These are phyloP conservation scores for Phrynocephalus forsythii DNA, from an alignment of 2,797 vertebrate genomes.

Conservation along the genomic window DNA sequence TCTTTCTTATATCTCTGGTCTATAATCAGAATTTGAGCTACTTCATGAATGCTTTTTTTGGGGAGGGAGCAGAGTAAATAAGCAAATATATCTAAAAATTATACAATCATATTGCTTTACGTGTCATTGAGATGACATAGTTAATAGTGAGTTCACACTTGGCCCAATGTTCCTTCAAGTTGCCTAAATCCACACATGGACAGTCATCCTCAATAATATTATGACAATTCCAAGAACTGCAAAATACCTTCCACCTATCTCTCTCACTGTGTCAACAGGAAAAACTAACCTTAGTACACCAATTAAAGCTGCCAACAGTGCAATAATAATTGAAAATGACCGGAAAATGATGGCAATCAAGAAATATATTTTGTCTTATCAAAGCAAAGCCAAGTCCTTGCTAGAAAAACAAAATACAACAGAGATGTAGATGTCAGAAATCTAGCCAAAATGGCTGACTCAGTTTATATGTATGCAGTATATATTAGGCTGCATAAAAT, in stretches of 20 bases:
- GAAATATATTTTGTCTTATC: constrained; percentile 21
- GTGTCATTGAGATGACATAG: no score
- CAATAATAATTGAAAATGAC: not conserved
- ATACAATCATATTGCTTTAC: no score
- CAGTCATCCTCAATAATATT: not conserved
- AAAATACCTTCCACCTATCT: not conserved
- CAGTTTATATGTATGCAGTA: rapidly evolving
- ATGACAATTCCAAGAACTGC: not conserved
- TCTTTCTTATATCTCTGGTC: no score
- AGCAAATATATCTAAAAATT: no score
- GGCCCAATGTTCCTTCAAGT: no score
- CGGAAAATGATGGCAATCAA: not conserved
- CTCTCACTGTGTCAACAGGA: not conserved
- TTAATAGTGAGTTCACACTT: no score
- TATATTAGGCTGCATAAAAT: not conserved
- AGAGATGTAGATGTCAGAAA: not conserved
- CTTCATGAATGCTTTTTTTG: no score
- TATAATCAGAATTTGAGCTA: no score
- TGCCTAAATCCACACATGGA: not conserved
- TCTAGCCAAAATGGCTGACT: not conserved
- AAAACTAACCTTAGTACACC: constrained; percentile 13
- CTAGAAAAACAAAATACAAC: rapidly evolving
- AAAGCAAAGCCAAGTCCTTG: constrained; percentile 20
- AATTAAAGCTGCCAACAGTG: constrained; percentile 7
- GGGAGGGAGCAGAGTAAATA: no score